Conservation (phyloP, 2,113 vertebrate genomes). For the Gallinago paraguaiae region DNA sequence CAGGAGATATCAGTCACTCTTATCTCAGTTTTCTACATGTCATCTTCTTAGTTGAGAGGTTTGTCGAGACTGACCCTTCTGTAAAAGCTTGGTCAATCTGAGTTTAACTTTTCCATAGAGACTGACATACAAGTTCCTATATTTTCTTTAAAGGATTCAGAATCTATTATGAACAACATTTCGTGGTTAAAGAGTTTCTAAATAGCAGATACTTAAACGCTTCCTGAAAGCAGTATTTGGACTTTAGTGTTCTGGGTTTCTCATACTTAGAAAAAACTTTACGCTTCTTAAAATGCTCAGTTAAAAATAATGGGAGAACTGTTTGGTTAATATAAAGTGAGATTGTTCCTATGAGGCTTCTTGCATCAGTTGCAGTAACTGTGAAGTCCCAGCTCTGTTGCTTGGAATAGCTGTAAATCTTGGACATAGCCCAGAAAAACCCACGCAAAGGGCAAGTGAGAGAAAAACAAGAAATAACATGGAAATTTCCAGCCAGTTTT, state of each 20-base stretch:
- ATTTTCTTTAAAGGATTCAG: neutral
- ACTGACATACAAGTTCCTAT: neutral
- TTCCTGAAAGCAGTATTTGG: neutral
- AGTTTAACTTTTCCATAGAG: neutral
- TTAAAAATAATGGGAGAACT: constrained; percentile 20
- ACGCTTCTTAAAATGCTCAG: neutral
- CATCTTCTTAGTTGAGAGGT: neutral
- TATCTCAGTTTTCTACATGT: neutral
- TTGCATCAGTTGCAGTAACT: constrained; percentile 27
- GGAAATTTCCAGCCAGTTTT: neutral
- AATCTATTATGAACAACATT: neutral
- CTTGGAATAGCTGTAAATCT: constrained; percentile 54
- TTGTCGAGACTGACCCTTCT: neutral
- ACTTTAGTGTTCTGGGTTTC: neutral
- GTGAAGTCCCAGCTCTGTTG: constrained; percentile 48
- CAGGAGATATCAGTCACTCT: neutral
- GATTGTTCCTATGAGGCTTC: neutral
- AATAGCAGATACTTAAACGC: neutral
- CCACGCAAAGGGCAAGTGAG: constrained; percentile 59
- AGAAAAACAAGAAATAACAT: constrained; percentile 54
- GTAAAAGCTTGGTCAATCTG: neutral
- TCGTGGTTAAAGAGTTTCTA: neutral
- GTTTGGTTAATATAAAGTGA: neutral
- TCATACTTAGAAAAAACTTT: neutral
- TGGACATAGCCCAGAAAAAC: constrained; percentile 33